A percentile compares a stretch with the other conserved stretches of the same genome.
phyloP scores from a whole-genome alignment of 1,140 invertebrate genomes.

The Polypedilum vanderplanki region DNA sequence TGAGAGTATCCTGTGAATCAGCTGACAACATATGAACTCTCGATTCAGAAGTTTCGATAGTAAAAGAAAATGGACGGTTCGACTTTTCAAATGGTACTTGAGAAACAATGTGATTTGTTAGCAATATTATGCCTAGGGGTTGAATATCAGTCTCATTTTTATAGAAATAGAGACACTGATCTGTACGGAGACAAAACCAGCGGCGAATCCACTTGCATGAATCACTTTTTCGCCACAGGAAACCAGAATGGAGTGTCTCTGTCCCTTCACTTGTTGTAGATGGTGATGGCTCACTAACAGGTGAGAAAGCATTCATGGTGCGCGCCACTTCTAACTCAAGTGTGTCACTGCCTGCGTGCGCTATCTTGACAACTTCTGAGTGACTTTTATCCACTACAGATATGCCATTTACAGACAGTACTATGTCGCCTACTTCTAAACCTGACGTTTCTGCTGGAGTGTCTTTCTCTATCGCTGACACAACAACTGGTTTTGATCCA shows the following conservation, averaged over 20 bases:
- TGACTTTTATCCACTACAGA: slow-evolving; percentile 87
- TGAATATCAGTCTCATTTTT: slow-evolving; percentile 80
- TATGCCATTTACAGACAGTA: slow-evolving; percentile 84
- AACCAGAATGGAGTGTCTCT: slow-evolving; percentile 65
- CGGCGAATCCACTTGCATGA: slow-evolving; percentile 74
- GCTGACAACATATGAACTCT: slow-evolving; percentile 72
- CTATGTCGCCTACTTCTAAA: slow-evolving; percentile 87
- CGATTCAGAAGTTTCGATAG: slow-evolving; percentile 68
- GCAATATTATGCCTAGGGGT: slow-evolving; percentile 80
- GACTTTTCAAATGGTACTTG: slow-evolving; percentile 38
- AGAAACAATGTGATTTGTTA: slow-evolving; percentile 70
- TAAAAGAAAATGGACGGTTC: slow-evolving; percentile 55
- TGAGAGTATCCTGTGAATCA: slow-evolving; percentile 64
- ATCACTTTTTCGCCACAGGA: slow-evolving; percentile 65
- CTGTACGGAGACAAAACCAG: slow-evolving; percentile 84
- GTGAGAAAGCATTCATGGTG: slow-evolving; percentile 71
- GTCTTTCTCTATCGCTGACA: slow-evolving; percentile 87
- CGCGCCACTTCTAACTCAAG: slow-evolving; percentile 81
- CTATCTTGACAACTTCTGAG: slow-evolving; percentile 90
- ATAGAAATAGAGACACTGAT: slow-evolving; percentile 93
- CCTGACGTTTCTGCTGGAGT: slow-evolving; percentile 85
- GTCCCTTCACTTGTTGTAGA: slow-evolving; percentile 30
- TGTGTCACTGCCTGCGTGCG: slow-evolving; percentile 77
- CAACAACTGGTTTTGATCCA: slow-evolving; percentile 89
- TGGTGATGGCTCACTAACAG: slow-evolving; percentile 47